Base-by-base conservation (phyloP, 2,113 vertebrate species). In the Siphamia tubifer region DNA sequence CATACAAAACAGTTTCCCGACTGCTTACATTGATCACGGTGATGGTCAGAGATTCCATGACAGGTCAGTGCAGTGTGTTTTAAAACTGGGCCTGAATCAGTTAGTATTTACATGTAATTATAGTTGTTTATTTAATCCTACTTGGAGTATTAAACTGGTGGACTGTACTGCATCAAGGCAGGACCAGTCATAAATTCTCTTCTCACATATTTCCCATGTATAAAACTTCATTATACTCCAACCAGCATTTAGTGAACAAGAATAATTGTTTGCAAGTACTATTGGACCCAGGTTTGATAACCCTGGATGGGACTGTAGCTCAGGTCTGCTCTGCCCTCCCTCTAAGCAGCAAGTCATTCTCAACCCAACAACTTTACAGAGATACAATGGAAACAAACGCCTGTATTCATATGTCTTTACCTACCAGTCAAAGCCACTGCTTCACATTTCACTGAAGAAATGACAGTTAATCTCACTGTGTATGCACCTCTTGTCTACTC, bases 1-100 rank as follows among this genome's bases (percentile, higher is more conserved):
- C 90, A 94, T 93, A 94, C 92, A 94, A 93, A 93, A 86, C 86
- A 89, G 87, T 90, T 90, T 92, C 87, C 90, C 85, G 84, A 91
- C 88, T 89, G 91, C 93, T 89, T 89, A 93, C 91, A 92, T 74
- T 56, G 77, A 84, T 92, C 87, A 85, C 81, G 85, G 84, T 84
- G 68, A 87, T 85, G 83, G 87, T 88, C 84, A 77, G 83, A 79
- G 87, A 87, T 79, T 90, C 85, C 87, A 82, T 68, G 81, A 77
- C 57, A 86, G 63, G 68, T 83, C 61, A 74, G 77, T 84, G 78
- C 85, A 90, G 89, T 88, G 77, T 65, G 69, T 66, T 68, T 81
- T 68, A 78, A 47, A 57, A 48, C 47, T 27, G 35, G 44, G 44
- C 64, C 67, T 60, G 68, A 54, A 81, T 74, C 67, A 23, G 2